phyloP scores from a whole-genome alignment of 2,888 invertebrate species.

The Ormyrus thymus region DNA sequence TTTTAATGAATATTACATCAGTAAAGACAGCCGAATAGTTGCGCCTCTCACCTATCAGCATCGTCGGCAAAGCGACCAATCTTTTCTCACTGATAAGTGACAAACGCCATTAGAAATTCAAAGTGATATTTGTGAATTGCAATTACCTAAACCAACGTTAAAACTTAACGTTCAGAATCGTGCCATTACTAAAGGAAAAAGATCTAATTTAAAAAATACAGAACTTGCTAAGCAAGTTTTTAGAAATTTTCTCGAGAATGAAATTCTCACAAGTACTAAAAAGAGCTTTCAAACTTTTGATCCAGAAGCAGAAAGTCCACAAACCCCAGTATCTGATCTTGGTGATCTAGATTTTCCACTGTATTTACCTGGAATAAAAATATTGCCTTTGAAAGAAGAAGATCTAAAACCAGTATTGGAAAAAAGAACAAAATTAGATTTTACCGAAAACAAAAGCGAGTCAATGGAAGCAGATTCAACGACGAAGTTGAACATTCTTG shows the following conservation, averaged over 20 bases:
- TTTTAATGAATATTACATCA: constrained; percentile 96
- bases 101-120: constrained; percentile 52
- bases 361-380: constrained; percentile 46
- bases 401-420: constrained; percentile 24
- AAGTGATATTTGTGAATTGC: constrained; percentile 20
- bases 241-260: constrained; percentile 61
- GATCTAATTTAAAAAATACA: constrained; percentile 59
- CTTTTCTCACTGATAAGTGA: constrained; percentile 68
- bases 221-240: constrained; percentile 60
- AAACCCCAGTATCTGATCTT: constrained; percentile 57
- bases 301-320: constrained; percentile 55
- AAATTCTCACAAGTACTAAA: constrained; percentile 59
- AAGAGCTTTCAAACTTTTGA: constrained; percentile 54
- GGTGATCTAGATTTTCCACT: constrained; percentile 55
- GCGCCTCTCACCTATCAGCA: constrained; percentile 76
- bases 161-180: constrained; percentile 46
- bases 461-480: neutral
- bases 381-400: constrained; percentile 31
- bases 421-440: constrained; percentile 15
- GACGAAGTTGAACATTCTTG: constrained; percentile 5
- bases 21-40: constrained; percentile 85
- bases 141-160: constrained; percentile 45
- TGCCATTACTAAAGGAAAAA: constrained; percentile 28
- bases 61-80: constrained; percentile 70
- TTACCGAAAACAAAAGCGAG: constrained; percentile 7